A percentile compares a stretch with the other conserved stretches of the same genome.
Conservation (phyloP, 2,888 invertebrate genomes). For the Tolmerus cingulatus region DNA sequence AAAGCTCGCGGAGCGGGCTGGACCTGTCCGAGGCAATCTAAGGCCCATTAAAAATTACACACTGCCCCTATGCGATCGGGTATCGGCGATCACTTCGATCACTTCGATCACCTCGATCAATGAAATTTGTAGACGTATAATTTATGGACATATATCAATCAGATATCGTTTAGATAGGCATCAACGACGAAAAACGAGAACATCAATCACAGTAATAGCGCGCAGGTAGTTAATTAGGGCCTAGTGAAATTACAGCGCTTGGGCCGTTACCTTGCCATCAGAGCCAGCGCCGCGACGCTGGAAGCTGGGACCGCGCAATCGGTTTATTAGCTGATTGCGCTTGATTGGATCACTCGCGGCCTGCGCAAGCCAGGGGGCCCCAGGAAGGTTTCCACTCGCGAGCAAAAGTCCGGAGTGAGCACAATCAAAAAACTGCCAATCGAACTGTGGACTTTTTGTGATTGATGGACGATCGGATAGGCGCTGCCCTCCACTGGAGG, state of each 20-base stretch:
- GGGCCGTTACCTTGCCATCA: slow-evolving; percentile 27
- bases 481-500: background rate
- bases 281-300: background rate
- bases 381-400: background rate
- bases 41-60: slow-evolving; percentile 41
- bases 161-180: slow-evolving; percentile 44
- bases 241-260: slow-evolving; percentile 37
- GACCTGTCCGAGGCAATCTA: slow-evolving; percentile 18
- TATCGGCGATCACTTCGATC: slow-evolving; percentile 37
- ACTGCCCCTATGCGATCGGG: slow-evolving; percentile 45
- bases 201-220: slow-evolving; percentile 46
- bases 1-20: background rate
- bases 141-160: slow-evolving; percentile 48
- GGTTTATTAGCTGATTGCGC: slow-evolving; percentile 26
- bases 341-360: background rate
- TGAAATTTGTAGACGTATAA: slow-evolving; percentile 49
- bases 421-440: slow-evolving; percentile 28
- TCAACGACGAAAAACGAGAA: slow-evolving; percentile 44
- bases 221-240: slow-evolving; percentile 47
- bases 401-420: background rate
- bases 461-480: slow-evolving; percentile 36
- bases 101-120: slow-evolving; percentile 44
- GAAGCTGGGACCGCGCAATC: background rate
- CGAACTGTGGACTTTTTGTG: slow-evolving; percentile 15
- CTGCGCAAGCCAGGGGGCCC: background rate